Base-by-base conservation (phyloP, 2,797 vertebrate genomes). In the Aphelocoma californica region DNA sequence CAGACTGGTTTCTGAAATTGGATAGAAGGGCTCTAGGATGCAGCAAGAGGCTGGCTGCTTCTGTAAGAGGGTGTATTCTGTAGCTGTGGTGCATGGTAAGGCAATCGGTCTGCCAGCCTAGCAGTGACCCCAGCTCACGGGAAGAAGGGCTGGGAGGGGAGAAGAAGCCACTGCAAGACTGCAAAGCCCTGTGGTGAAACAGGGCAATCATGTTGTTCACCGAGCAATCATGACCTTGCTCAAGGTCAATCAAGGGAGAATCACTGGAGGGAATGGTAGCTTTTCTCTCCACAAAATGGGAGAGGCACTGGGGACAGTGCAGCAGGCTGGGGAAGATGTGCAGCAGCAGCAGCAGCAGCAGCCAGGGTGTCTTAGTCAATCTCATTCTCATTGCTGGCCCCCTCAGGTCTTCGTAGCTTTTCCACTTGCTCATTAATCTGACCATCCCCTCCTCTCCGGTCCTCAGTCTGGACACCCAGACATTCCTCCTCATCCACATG, bases 361-460 rank as follows among this genome's bases (percentile, higher is more conserved):
- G 58, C 79, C 86, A 50, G 38, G 75, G 14, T 5, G 36, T 23
- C 93, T 97, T 99, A 99, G 98, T 99, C 98, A 95, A 99, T 98
- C 97, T 99, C 99, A 1, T 97, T 98, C 97, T 99, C 99, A 0
- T 99, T 99, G 98, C 99, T 99, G 92, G 99, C 99, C 10, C 99
- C 99, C 95, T 99, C 99, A 0, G 99, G 99, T 92, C 98, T 98
- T 93, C 99, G 98, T 92, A 99, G 98, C 98, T 99, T 99, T 93
- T 99, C 99, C 96, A 99, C 99, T 81, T 98, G 99, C 98, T 99
- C 99, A 2, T 99, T 99, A 97, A 99, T 99, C 97, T 99, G 99
- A 97, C 99, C 99, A 3, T 99, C 99, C 10, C 99, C 99, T 15
- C 99, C 99, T 94, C 98, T 97, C 29, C 99, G 98, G 96, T 99